Base-by-base conservation (phyloP, 1,140 invertebrate genomes). In the Lasaia peninsularis region DNA sequence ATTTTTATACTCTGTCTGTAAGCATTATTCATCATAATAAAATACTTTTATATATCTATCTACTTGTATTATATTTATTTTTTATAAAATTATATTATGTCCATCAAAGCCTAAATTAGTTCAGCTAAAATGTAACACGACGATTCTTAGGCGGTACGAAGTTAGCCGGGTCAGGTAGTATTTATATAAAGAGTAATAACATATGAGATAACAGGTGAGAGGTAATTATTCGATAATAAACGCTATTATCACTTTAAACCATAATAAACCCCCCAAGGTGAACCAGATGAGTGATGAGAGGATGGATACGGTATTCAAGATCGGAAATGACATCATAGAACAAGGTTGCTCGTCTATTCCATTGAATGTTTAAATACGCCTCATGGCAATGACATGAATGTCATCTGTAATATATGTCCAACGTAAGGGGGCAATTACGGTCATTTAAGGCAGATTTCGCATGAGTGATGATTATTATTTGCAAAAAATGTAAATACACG, bases 321-420 rank as follows among this genome's bases (percentile, higher is more conserved):
- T 21, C 50, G 49, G 53, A 24, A 62, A 61, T 67, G 69, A 67
- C 69, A 73, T 69, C 66, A 72, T 72, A 44, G 54, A 54, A 58
- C 70, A 73, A 75, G 73, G 70, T 65, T 69, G 52, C 48, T 54
- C 60, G 59, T 66, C 62, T 16, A 63, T 60, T 63, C 16, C 37
- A 11, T 48, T 21, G 11, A 48, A 48, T 18, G 44, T n/a, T 21
- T 21, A 48, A 20, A n/a, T 44, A 5, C 53, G 24, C 21, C 14
- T 11, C 34, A 9, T 28, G 20, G 50, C 51, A 44, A 52, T 53
- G 50, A 60, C 58, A 55, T 21, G 40, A 48, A 48, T 21, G 40
- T 48, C 40, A 48, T 48, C 40, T 28, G 24, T 28, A 28, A 28
- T 11, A 48, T 20, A 20, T 48, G 40, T 44, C 37, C 18, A 44